Conservation (phyloP, 2,888 invertebrate species). For the Eupithecia inturbata region DNA sequence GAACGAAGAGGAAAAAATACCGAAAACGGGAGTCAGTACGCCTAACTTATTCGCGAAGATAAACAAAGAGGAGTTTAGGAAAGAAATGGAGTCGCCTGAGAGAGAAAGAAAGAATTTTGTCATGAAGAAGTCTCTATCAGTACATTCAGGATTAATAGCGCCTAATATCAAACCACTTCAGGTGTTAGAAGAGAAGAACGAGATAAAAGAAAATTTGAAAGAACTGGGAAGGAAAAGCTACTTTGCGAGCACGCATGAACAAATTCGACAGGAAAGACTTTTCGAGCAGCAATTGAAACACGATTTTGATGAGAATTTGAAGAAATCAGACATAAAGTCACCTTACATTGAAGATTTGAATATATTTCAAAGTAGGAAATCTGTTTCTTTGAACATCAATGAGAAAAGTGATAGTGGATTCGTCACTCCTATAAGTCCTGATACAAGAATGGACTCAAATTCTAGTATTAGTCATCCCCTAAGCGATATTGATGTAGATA, state of each 20-base stretch:
- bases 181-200: conserved; percentile 42
- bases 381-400: conserved; percentile 72
- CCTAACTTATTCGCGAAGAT: conserved; percentile 77
- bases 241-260: conserved; percentile 88
- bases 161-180: conserved; percentile 63
- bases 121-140: conserved; percentile 78
- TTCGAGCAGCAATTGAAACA: conserved; percentile 78
- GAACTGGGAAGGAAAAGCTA: conserved; percentile 70
- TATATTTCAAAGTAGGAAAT: conserved; percentile 68
- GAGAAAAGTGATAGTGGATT: conserved; percentile 85
- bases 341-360: conserved; percentile 66
- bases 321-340: conserved; percentile 64
- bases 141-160: conserved; percentile 74
- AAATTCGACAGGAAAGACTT: conserved; percentile 86
- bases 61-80: conserved; percentile 43
- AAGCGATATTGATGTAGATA: conserved; percentile 91
- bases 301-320: conserved; percentile 77
- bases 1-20: conserved; percentile 65
- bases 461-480: conserved; percentile 87
- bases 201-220: conserved; percentile 32
- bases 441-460: conserved; percentile 67
- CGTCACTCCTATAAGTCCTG: conserved; percentile 86
- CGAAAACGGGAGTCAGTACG: conserved; percentile 71
- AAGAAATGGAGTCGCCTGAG: conserved; percentile 53
- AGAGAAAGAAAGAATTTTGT: conserved; percentile 62